phyloP scores from a whole-genome alignment of 2,888 invertebrate genomes.

The Biston betularia region DNA sequence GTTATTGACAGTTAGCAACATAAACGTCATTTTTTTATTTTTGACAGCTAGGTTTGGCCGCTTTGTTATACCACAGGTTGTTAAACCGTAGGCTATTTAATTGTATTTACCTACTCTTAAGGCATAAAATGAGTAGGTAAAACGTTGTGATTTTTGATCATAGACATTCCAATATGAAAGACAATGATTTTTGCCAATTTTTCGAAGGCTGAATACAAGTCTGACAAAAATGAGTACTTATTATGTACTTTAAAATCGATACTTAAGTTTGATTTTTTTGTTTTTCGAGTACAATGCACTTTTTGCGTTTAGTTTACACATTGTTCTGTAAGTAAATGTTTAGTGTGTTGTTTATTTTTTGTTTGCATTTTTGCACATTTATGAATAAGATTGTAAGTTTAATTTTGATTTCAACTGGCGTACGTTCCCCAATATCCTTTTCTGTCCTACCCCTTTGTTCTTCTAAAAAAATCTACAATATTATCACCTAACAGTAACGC shows the following conservation, averaged over 20 bases:
- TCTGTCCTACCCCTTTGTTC: conserved; percentile 29
- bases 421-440: conserved; percentile 37
- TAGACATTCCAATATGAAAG: conserved; percentile 80
- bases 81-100: conserved; percentile 56
- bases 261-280: conserved; percentile 60
- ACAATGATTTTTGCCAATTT: conserved; percentile 70
- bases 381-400: conserved; percentile 30
- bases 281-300: conserved; percentile 71
- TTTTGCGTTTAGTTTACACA: conserved; percentile 65
- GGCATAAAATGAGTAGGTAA: conserved; percentile 37
- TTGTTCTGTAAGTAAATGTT: conserved; percentile 57
- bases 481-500: conserved; percentile 62
- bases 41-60: conserved; percentile 23
- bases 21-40: conserved; percentile 24
- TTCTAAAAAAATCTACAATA: conserved; percentile 22
- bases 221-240: conserved; percentile 62
- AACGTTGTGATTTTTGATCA: conserved; percentile 73
- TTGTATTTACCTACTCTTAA: conserved; percentile 27
- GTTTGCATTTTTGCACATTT: conserved; percentile 60
- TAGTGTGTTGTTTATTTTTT: conserved; percentile 60
- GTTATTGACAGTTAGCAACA: neutral
- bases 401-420: conserved; percentile 26
- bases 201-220: conserved; percentile 74
- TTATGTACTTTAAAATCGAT: conserved; percentile 56
- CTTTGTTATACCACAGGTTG: conserved; percentile 55